Evolutionary conservation across 2,797 vertebrate species (phyloP), one percentile per base, ranked within the genome.

Genomic region (Tadarida brasiliensis): DNA sequence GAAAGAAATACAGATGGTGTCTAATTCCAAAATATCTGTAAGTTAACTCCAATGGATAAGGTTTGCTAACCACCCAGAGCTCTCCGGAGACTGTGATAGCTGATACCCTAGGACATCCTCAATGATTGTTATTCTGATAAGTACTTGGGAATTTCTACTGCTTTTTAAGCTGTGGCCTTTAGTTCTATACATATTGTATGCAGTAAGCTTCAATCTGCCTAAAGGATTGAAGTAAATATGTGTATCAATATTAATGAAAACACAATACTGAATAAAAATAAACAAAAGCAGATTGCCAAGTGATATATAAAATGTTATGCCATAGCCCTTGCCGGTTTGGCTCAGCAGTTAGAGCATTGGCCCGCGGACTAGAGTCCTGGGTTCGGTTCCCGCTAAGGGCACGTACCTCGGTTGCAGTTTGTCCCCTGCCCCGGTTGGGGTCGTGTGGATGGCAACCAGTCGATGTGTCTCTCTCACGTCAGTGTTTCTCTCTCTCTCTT

Each of bases 1-100:
- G 10, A 56, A 87, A 83, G 84, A 92, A 90, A 67, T 77, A 90
- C 63, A 89, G 63, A 63, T 54, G 65, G n/a, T 67, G 87, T 83
- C 56, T 89, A 71, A 77, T 87, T 94, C 35, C 86, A 93, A 94
- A 94, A 73, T 94, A 82, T 35, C 51, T 92, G 0, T 70, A 92
- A 76, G 39, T 87, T 56, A 68, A 0, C 39, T 73, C 7, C 11
- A 94, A 14, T 39, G 26, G 33, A 6, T 93, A 22, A 81, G 33
- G 6, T 57, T 56, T 91, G 3, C 44, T 56, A 19, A 70, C 49
- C 56, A 1, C 30, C 73, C 30, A 30, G 63, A 82, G n/a, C 7
- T 68, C 70, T 95, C 44, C 87, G 35, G 49, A 39, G 59, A 14
- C 35, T 39, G 15, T 73, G 35, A 20, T 76, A 84, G 3, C 57